A percentile compares a stretch with the other conserved stretches of the same genome.
phyloP scores from a whole-genome alignment of 1,140 invertebrate species.

The Ericerus pela region DNA sequence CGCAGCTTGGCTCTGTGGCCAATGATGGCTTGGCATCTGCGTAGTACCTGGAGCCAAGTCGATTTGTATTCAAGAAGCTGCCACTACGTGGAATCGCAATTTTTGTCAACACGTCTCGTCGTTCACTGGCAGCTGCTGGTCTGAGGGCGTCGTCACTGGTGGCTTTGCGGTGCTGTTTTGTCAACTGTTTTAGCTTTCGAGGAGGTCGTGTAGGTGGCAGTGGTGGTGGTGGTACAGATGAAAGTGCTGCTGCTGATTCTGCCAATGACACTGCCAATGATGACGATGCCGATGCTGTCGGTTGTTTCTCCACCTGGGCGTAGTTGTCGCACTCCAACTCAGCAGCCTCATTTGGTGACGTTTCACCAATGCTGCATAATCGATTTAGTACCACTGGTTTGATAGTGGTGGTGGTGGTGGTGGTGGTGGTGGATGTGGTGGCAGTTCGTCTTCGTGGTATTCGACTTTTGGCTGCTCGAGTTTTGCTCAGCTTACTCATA shows the following conservation, averaged over 20 bases:
- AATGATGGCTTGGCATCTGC: background rate
- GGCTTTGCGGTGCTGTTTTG: too few relatives aligned
- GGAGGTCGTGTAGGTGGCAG: background rate
- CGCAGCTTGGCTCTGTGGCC: background rate
- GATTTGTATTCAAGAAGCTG: slow-evolving; percentile 55
- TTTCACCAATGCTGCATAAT: background rate
- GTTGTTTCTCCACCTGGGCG: background rate
- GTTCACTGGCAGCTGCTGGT: background rate
- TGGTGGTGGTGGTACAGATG: slow-evolving; percentile 1
- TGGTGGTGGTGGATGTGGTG: too few relatives aligned
- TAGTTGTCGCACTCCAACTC: slow-evolving; percentile 9
- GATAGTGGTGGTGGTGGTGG: background rate
- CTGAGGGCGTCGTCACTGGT: background rate
- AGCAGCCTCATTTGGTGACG: slow-evolving; percentile 1
- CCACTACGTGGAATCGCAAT: slow-evolving; percentile 66
- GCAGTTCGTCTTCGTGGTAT: background rate
- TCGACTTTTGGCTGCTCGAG: background rate
- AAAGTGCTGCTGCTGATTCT: too few relatives aligned
- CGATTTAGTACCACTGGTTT: background rate
- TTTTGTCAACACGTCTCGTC: slow-evolving; percentile 62
- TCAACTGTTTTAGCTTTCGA: background rate
- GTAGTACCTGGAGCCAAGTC: slow-evolving; percentile 41
- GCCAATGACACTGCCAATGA: too few relatives aligned
- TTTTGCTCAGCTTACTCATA: slow-evolving; percentile 31
- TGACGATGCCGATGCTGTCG: background rate